Conservation (phyloP, 2,888 invertebrate species). For the Nomada fucata region DNA sequence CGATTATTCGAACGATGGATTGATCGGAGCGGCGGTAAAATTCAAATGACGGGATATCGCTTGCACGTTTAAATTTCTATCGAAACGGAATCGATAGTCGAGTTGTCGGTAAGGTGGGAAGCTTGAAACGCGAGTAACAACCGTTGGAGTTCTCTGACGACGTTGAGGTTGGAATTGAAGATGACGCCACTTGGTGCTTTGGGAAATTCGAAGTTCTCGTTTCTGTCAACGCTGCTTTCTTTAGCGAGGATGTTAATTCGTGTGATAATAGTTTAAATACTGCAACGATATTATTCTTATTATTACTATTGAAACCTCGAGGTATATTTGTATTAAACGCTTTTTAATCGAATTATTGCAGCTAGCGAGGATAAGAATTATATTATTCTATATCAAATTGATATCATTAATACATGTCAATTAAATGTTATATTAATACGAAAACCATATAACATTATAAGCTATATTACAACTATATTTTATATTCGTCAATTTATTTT, state of each 20-base stretch:
- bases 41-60: background rate
- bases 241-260: background rate
- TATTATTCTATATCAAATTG: no score
- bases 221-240: background rate
- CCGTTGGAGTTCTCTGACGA: background rate
- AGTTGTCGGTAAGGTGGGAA: constrained; percentile 28
- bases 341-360: no score
- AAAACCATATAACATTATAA: no score
- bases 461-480: no score
- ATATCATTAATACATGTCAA: no score
- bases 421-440: no score
- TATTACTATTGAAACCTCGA: background rate
- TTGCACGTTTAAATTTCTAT: background rate
- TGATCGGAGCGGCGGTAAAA: background rate
- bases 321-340: background rate
- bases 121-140: background rate
- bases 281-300: background rate
- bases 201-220: no score
- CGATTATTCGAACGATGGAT: background rate
- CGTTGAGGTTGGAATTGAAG: background rate
- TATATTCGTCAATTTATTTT: no score
- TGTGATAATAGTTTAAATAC: background rate
- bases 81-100: background rate
- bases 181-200: constrained; percentile 14
- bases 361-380: no score